Conservation (phyloP, 2,888 invertebrate species). For the Chromoteleia sp. region DNA sequence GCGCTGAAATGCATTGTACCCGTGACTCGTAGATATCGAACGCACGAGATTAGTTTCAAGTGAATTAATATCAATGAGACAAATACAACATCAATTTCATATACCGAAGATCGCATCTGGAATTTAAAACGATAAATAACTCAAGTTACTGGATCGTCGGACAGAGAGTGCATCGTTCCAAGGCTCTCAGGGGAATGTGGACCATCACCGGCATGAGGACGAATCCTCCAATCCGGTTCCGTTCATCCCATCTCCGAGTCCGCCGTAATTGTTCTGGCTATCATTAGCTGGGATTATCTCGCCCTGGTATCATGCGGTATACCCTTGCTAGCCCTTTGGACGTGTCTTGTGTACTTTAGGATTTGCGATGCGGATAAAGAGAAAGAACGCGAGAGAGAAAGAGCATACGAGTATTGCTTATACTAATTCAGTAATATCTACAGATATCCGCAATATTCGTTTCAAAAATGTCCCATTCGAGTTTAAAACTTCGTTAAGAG, state of each 20-base stretch:
- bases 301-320: slow-evolving; percentile 74
- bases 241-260: slow-evolving; percentile 74
- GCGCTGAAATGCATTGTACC: background rate
- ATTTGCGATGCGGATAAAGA: slow-evolving; percentile 75
- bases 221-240: slow-evolving; percentile 73
- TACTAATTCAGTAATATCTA: slow-evolving; percentile 51
- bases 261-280: slow-evolving; percentile 78
- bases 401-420: slow-evolving; percentile 36
- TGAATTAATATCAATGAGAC: slow-evolving; percentile 58
- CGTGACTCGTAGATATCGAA: background rate
- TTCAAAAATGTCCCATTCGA: background rate
- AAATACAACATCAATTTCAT: slow-evolving; percentile 54
- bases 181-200: slow-evolving; percentile 66
- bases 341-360: slow-evolving; percentile 74
- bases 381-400: slow-evolving; percentile 70
- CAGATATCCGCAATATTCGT: slow-evolving; percentile 13
- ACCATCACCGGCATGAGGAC: slow-evolving; percentile 72
- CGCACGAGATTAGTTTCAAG: slow-evolving; percentile 4
- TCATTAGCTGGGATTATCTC: slow-evolving; percentile 82
- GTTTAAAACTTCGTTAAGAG: background rate
- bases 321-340: slow-evolving; percentile 71
- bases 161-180: slow-evolving; percentile 69
- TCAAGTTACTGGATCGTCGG: slow-evolving; percentile 68
- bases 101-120: slow-evolving; percentile 62
- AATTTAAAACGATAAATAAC: slow-evolving; percentile 71